Percentiles rank a stretch among this genome's conserved stretches.
These are phyloP conservation scores for Champsocephalus esox DNA, from an alignment of 2,797 vertebrate genomes.

Conservation along the genomic window DNA sequence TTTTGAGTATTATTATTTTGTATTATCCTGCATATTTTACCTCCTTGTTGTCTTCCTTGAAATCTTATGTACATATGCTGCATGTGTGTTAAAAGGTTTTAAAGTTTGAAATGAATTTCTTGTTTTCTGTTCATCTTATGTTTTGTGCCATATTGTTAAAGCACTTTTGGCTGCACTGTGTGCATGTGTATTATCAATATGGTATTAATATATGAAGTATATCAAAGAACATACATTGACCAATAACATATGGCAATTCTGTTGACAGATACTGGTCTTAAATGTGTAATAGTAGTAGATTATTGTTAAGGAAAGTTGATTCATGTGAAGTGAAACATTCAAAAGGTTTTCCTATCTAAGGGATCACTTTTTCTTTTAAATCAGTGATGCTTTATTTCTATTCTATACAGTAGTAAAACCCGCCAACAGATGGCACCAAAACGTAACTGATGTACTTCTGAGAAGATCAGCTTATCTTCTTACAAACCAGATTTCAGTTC, in stretches of 20 bases:
- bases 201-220: too few relatives aligned
- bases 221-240: neutral
- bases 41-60: too few relatives aligned
- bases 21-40: too few relatives aligned
- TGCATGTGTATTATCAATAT: too few relatives aligned
- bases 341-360: neutral
- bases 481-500: neutral
- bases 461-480: neutral
- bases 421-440: constrained; percentile 38
- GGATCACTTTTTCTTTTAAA: neutral
- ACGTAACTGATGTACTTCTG: neutral
- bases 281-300: neutral
- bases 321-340: neutral
- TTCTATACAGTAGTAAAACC: neutral
- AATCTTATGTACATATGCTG: too few relatives aligned
- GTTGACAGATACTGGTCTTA: neutral
- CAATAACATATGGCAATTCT: neutral
- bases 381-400: neutral
- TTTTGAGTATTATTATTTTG: too few relatives aligned
- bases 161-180: too few relatives aligned
- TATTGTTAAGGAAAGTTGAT: neutral
- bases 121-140: too few relatives aligned
- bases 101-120: too few relatives aligned
- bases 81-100: too few relatives aligned
- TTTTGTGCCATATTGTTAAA: too few relatives aligned